phyloP scores from a whole-genome alignment of 2,888 invertebrate species.

The Hemistola chrysoprasaria region DNA sequence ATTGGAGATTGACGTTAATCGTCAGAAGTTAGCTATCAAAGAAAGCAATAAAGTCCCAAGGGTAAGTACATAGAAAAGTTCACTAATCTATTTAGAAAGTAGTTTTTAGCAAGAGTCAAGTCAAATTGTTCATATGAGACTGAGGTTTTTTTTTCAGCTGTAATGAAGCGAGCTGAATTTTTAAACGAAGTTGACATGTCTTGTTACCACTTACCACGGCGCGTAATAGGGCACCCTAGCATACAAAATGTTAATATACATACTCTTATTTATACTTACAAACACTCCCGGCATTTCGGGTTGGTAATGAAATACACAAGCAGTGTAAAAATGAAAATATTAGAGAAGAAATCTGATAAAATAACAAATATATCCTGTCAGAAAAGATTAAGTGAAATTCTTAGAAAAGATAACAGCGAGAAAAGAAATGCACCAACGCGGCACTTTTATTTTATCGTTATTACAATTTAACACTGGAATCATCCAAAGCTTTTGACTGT shows the following conservation, averaged over 20 bases:
- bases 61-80: slow-evolving; percentile 17
- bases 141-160: slow-evolving; percentile 10
- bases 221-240: slow-evolving; percentile 4
- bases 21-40: slow-evolving; percentile 28
- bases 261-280: background rate
- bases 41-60: slow-evolving; percentile 20
- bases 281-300: slow-evolving; percentile 9
- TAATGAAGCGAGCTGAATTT: slow-evolving; percentile 15
- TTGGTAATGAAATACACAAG: slow-evolving; percentile 9
- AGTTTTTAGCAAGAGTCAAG: slow-evolving; percentile 21
- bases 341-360: slow-evolving; percentile 17
- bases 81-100: slow-evolving; percentile 18
- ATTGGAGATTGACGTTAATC: slow-evolving; percentile 34
- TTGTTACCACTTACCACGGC: slow-evolving; percentile 11
- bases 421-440: slow-evolving; percentile 27
- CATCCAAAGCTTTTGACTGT: no score
- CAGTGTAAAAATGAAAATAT: slow-evolving; percentile 7
- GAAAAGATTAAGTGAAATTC: slow-evolving; percentile 40
- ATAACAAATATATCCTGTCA: slow-evolving; percentile 30
- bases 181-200: slow-evolving; percentile 12
- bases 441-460: slow-evolving; percentile 31
- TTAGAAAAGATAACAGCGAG: slow-evolving; percentile 37
- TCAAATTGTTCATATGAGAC: slow-evolving; percentile 4
- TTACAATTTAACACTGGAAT: no score
- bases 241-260: background rate